Evolutionary conservation across 2,797 vertebrate species (phyloP).

Genomic region (Gorsachius magnificus): DNA sequence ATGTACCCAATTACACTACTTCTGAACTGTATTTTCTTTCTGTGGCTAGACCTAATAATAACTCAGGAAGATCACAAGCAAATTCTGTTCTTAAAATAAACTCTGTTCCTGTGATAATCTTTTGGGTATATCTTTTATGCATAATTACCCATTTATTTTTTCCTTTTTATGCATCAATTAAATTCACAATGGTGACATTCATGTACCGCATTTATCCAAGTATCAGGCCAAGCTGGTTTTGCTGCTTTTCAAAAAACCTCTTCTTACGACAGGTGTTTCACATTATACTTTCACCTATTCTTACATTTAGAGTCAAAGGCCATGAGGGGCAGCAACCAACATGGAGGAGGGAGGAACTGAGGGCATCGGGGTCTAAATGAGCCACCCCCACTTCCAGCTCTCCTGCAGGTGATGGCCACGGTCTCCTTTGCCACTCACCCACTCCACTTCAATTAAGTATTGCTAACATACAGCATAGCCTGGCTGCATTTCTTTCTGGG

Average conservation of each 20-base stretch:
- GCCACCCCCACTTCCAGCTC: neutral
- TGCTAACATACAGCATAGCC: neutral
- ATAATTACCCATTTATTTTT: neutral
- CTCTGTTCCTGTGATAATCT: neutral
- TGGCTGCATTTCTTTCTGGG: neutral
- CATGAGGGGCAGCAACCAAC: neutral
- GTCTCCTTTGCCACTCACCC: neutral
- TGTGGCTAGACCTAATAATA: conserved; percentile 40
- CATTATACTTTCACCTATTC: neutral
- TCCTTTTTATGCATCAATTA: neutral
- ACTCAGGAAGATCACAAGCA: conserved; percentile 13
- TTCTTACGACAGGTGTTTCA: neutral
- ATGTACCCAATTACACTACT: neutral
- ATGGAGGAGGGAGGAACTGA: neutral
- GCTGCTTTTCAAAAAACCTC: neutral
- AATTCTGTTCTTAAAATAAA: conserved; percentile 45
- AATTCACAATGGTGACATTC: neutral
- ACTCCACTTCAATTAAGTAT: neutral
- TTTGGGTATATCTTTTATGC: neutral
- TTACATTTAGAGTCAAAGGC: neutral
- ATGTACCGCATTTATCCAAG: neutral
- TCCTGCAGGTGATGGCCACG: accelerated
- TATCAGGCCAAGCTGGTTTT: neutral
- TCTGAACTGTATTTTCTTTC: neutral
- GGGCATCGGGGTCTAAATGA: neutral